phyloP scores from a whole-genome alignment of 2,797 vertebrate genomes.

The Sebastes itinus region DNA sequence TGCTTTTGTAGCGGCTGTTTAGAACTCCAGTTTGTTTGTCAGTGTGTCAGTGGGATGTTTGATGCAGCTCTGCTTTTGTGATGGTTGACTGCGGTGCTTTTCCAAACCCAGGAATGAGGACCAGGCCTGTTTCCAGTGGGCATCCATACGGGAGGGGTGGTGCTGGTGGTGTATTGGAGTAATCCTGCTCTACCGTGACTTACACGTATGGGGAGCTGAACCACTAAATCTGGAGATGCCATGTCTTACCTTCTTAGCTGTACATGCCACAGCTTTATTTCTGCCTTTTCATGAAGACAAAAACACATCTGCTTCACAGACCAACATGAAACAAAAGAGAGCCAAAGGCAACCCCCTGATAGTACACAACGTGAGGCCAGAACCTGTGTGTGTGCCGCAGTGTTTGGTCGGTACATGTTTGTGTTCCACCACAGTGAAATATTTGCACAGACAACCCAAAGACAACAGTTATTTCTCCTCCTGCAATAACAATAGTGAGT shows the following conservation, averaged over 20 bases:
- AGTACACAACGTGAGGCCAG: not conserved
- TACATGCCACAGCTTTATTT: conserved; percentile 20
- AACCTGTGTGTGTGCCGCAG: conserved; percentile 15
- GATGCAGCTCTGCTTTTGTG: conserved; percentile 55
- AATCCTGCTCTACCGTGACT: conserved; percentile 41
- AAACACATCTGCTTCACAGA: conserved; percentile 43
- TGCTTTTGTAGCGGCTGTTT: conserved; percentile 23
- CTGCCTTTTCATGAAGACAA: conserved; percentile 21
- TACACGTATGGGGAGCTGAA: conserved; percentile 10
- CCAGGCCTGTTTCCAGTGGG: conserved; percentile 39
- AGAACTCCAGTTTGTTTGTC: conserved; percentile 54
- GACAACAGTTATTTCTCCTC: conserved; percentile 14
- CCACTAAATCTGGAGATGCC: conserved; percentile 21
- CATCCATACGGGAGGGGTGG: not conserved
- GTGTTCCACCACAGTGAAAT: conserved; percentile 21
- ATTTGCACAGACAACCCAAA: conserved; percentile 34
- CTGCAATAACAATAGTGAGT: conserved; percentile 29
- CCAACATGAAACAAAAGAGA: conserved; percentile 24
- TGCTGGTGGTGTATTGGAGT: conserved; percentile 11
- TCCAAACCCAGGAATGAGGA: conserved; percentile 45
- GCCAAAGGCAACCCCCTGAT: conserved; percentile 7
- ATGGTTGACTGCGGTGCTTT: conserved; percentile 70
- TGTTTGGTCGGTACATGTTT: conserved; percentile 50
- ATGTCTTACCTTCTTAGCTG: conserved; percentile 20
- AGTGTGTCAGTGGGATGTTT: conserved; percentile 48